Evolutionary conservation across 2,797 vertebrate genomes (phyloP).

Genomic region (Kryptolebias ocellatus): DNA sequence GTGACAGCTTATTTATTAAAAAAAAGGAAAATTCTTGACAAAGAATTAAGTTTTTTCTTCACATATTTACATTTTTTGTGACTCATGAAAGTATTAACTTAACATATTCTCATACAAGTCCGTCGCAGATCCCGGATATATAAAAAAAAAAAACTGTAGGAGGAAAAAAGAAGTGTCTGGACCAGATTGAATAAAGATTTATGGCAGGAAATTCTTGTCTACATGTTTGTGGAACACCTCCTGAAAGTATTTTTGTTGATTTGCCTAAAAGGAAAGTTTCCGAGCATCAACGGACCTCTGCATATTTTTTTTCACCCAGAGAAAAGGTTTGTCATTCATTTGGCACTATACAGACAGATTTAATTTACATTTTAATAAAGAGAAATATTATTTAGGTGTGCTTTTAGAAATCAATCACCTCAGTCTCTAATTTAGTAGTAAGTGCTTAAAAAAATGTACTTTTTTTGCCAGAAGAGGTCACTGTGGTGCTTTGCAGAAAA

Average conservation of each 20-base stretch:
- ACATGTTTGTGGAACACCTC: constrained; percentile 4
- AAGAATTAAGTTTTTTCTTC: not conserved
- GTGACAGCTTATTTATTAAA: constrained; percentile 23
- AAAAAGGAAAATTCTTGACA: not conserved
- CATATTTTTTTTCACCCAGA: constrained; percentile 57
- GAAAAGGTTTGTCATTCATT: constrained; percentile 66
- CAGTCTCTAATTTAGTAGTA: constrained; percentile 43
- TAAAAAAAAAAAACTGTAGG: not conserved
- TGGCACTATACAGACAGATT: constrained; percentile 32
- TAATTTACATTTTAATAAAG: constrained; percentile 2
- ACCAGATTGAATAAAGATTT: constrained; percentile 18
- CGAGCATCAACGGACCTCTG: too few species aligned
- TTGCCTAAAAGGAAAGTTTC: not conserved
- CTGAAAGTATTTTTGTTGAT: not conserved
- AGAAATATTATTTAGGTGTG: constrained; percentile 18
- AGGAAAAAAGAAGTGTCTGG: constrained; percentile 13
- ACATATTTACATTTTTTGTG: constrained; percentile 1
- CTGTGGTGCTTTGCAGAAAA: constrained; percentile 43
- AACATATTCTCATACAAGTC: not conserved
- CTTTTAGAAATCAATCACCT: constrained; percentile 15
- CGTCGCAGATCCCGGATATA: not conserved
- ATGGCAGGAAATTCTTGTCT: not conserved
- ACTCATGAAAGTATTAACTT: not conserved
- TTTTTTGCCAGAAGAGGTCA: constrained; percentile 68
- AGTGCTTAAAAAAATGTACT: constrained; percentile 34